phyloP scores from a whole-genome alignment of 2,888 invertebrate species.

The Scrobipalpa costella region DNA sequence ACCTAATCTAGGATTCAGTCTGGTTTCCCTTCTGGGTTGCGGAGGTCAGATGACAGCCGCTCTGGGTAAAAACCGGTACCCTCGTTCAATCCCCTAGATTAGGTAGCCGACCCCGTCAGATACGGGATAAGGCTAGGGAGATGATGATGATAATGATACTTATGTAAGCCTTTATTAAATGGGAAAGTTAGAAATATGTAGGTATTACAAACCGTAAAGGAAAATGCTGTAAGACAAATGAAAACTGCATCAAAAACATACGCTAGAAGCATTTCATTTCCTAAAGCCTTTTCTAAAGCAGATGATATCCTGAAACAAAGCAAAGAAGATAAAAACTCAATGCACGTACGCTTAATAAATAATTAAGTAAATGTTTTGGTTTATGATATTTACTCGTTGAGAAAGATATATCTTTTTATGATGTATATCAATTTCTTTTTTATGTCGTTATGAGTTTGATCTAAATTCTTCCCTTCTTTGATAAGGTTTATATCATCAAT shows the following conservation, averaged over 20 bases:
- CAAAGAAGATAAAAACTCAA: too few relatives aligned
- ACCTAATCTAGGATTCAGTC: too few relatives aligned
- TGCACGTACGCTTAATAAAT: conserved; percentile 15
- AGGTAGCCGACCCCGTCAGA: too few relatives aligned
- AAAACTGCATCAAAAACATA: conserved; percentile 65
- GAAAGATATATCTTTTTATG: conserved; percentile 52
- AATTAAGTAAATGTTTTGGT: conserved; percentile 30
- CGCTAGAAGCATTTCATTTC: conserved; percentile 60
- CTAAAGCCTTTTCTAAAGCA: conserved; percentile 55
- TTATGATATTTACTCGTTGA: conserved; percentile 51
- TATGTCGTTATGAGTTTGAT: conserved; percentile 43
- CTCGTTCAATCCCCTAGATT: too few relatives aligned
- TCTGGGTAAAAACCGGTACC: too few relatives aligned
- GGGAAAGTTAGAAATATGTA: too few relatives aligned
- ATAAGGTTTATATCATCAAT: conserved; percentile 47
- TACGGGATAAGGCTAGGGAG: background rate
- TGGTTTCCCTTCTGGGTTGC: too few relatives aligned
- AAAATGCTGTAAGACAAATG: conserved; percentile 68
- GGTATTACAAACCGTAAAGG: conserved; percentile 54
- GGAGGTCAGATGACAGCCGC: too few relatives aligned
- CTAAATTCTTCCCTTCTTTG: conserved; percentile 31
- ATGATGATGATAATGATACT: background rate
- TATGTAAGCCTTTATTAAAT: background rate
- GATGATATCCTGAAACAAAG: conserved; percentile 61
- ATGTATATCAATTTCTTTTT: conserved; percentile 53